A percentile compares a stretch with the other conserved stretches of the same genome.
These are phyloP conservation scores for Balearica regulorum DNA, from an alignment of 2,797 vertebrate genomes.

Conservation along the genomic window DNA sequence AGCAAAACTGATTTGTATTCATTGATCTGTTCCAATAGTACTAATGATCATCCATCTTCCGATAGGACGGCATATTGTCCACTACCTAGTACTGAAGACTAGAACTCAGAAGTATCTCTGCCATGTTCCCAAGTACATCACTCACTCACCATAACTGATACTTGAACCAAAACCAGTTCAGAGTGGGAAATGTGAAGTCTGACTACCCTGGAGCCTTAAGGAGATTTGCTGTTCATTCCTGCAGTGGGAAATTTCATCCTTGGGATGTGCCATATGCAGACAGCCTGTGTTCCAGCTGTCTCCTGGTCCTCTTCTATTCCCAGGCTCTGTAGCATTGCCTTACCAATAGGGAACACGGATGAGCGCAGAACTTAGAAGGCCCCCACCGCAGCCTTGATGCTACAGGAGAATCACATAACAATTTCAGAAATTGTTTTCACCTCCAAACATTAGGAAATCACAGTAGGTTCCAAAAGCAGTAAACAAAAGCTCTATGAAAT, in stretches of 20 bases:
- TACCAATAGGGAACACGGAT: not conserved
- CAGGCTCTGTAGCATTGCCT: not conserved
- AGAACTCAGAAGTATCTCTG: not conserved
- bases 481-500: not conserved
- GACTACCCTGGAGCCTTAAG: not conserved
- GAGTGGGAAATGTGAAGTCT: not conserved
- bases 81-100: not conserved
- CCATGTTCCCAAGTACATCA: not conserved
- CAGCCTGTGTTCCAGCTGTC: not conserved
- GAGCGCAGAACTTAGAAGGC: not conserved
- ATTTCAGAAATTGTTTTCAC: not conserved
- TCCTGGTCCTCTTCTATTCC: not conserved
- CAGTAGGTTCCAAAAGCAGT: not conserved
- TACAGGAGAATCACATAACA: not conserved
- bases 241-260: not conserved
- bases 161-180: not conserved
- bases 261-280: not conserved
- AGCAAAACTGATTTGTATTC: not conserved
- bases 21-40: not conserved
- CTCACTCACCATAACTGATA: not conserved
- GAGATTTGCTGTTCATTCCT: not conserved
- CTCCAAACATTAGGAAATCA: not conserved
- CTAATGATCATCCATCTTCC: not conserved
- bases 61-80: not conserved
- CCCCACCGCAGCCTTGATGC: not conserved